Evolutionary conservation across 2,888 invertebrate species (phyloP), one percentile per base, ranked within the genome.

Genomic region (Hirtodrosophila alboralis): DNA sequence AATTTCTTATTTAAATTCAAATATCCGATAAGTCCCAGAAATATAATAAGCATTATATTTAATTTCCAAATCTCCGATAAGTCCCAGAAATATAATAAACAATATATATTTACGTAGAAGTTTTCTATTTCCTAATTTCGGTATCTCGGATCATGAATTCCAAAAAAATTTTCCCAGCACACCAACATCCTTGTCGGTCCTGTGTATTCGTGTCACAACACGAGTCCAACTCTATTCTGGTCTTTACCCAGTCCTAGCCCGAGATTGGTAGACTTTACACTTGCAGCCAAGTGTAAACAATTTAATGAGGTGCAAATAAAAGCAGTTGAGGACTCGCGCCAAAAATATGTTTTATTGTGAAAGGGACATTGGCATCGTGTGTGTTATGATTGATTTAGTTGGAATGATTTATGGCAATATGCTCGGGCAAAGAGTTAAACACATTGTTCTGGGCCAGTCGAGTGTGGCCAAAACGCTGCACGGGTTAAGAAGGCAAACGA

Each of bases 261-360:
- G 16, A 38, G 10, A 28, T 43, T 57, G 58, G 28, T 23, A 36
- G 61, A 57, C 70, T 68, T 80, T 79, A 78, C 75, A 84, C 83
- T 85, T 77, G 71, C 87, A 87, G 56, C 66, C 80, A 71, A 86
- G 87, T 80, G 88, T 81, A 74, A 88, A 68, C 69, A 71, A 75
- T 84, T 73, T 69, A 84, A 73, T 83, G 75, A 86, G 70, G 62
- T 65, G 72, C 76, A 72, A 65, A 78, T 77, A 70, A 76, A 64
- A 45, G 57, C 65, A 57, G 23, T 38, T 31, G 73, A 58, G 74
- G 85, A 73, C 83, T 69, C 79, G 84, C 75, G 84, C 75, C 77
- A 64, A 83, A 78, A 74, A 59, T 38, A 21, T 18, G 38, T 10
- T 23, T 23, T 23, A 7, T 23, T 37, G 14, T 7, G 16, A 53